Evolutionary conservation across 2,888 invertebrate species (phyloP).

Genomic region (Ramazzottius varieornatus): DNA sequence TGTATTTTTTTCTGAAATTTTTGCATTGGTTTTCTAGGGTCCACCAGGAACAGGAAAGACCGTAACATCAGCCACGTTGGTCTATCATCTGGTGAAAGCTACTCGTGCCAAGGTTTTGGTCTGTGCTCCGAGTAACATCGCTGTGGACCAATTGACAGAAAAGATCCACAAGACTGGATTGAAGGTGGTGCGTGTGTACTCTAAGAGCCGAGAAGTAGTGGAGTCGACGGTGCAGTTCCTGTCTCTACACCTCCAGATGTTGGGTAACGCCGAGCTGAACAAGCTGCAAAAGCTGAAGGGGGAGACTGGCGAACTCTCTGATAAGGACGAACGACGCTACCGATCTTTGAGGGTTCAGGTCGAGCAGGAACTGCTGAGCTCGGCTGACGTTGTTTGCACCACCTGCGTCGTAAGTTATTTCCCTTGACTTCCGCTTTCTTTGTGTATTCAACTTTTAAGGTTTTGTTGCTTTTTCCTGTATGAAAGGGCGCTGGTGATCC

Average conservation of each 20-base stretch:
- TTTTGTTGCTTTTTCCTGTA: background rate
- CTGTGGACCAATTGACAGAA: constrained; percentile 93
- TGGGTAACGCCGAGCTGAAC: constrained; percentile 68
- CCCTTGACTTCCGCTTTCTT: too few species aligned
- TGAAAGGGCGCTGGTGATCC: constrained; percentile 67
- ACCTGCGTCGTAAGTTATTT: constrained; percentile 44
- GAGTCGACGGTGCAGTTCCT: constrained; percentile 89
- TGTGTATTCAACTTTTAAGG: background rate
- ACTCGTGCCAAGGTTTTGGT: constrained; percentile 54
- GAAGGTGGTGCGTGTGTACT: constrained; percentile 72
- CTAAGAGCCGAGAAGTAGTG: constrained; percentile 88
- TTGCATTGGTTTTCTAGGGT: constrained; percentile 23
- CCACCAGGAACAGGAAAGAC: constrained; percentile 95
- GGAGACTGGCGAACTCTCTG: constrained; percentile 86
- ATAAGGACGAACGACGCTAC: constrained; percentile 78
- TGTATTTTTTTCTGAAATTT: background rate
- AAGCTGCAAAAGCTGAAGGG: constrained; percentile 88
- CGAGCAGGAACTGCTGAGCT: constrained; percentile 49
- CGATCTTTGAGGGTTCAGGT: constrained; percentile 62
- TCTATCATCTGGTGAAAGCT: constrained; percentile 83
- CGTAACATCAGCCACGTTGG: constrained; percentile 94
- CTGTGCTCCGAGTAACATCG: constrained; percentile 95
- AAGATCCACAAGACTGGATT: constrained; percentile 91
- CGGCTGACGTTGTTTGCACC: constrained; percentile 94
- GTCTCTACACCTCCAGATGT: constrained; percentile 84